Evolutionary conservation across 2,113 vertebrate genomes (phyloP).

Genomic region (Mus musculus): GRCm39 chr15:98727501-98728000

Average conservation of each 20-base stretch:
- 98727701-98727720: slow-evolving; percentile 8
- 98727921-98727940: slow-evolving; percentile 29
- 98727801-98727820: neutral
- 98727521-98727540: neutral
- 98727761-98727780: slow-evolving; percentile 51
- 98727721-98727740: neutral
- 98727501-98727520: neutral
- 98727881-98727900: neutral
- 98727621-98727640: neutral
- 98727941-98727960: neutral
- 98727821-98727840: neutral
- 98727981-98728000: slow-evolving; percentile 32
- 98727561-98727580: no score
- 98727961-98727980: neutral
- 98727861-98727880: no score
- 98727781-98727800: slow-evolving; percentile 22
- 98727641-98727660: neutral
- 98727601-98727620: neutral
- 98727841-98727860: neutral
- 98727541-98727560: no score
- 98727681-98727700: slow-evolving; percentile 20
- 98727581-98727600: no score
- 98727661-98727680: slow-evolving; percentile 38
- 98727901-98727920: slow-evolving; percentile 38
- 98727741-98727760: neutral